These are phyloP conservation scores for Acanthosepion lycidas DNA, from an alignment of 2,888 invertebrate species.

Conservation along the genomic window DNA sequence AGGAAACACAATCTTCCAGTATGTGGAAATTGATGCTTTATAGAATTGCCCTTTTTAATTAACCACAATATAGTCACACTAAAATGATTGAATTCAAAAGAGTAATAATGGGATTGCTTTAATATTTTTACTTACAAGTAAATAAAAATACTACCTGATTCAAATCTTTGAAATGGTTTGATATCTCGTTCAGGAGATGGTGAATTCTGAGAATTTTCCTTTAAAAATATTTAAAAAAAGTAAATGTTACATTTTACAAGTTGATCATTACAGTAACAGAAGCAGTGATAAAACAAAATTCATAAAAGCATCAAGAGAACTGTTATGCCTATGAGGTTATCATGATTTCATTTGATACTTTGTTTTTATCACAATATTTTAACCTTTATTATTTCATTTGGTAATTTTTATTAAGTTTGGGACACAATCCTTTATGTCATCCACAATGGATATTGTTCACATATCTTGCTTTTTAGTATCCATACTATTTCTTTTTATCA, in stretches of 20 bases:
- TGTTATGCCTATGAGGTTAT: background rate
- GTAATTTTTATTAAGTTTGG: background rate
- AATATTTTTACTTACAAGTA: background rate
- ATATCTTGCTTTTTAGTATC: background rate
- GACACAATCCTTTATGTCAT: background rate
- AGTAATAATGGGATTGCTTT: no score
- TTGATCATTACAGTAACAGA: no score
- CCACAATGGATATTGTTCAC: background rate
- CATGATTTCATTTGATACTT: background rate
- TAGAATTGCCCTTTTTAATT: no score
- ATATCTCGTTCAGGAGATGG: conserved; percentile 42
- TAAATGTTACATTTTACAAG: background rate
- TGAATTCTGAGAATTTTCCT: conserved; percentile 38
- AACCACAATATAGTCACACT: no score
- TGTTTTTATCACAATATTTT: background rate
- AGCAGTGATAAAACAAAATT: background rate
- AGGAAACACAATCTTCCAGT: no score
- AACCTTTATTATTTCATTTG: background rate
- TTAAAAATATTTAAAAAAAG: background rate
- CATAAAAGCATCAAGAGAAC: background rate
- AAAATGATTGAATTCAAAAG: no score
- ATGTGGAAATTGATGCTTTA: no score
- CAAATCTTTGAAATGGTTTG: conserved; percentile 47
- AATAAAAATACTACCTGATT: background rate
- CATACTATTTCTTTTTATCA: no score